Evolutionary conservation across 2,888 invertebrate genomes (phyloP).

Genomic region (Eristalis arbustorum): DNA sequence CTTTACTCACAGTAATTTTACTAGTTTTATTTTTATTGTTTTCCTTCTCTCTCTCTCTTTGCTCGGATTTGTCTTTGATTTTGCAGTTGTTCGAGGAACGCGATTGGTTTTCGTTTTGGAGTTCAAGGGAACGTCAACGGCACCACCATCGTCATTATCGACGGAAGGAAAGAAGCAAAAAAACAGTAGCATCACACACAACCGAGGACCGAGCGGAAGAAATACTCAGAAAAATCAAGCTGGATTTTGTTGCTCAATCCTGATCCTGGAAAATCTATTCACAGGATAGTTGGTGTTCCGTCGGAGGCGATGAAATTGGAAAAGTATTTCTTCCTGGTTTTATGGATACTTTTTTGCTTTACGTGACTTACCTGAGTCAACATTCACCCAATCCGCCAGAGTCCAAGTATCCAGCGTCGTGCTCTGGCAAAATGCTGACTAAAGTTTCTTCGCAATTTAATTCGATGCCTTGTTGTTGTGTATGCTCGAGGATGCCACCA

Average conservation of each 20-base stretch:
- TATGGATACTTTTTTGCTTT: conserved; percentile 9
- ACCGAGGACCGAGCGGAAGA: neutral
- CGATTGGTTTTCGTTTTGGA: conserved; percentile 11
- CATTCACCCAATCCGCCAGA: conserved; percentile 11
- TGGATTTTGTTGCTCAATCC: conserved; percentile 21
- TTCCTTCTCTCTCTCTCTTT: neutral
- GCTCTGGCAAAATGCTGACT: conserved; percentile 29
- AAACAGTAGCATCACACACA: neutral
- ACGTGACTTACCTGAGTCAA: conserved; percentile 9
- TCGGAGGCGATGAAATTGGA: conserved; percentile 2
- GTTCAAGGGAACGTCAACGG: conserved; percentile 4
- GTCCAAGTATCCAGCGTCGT: neutral
- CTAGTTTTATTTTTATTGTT: conserved; percentile 48
- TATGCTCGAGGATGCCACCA: neutral
- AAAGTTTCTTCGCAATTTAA: conserved; percentile 5
- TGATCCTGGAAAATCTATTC: conserved; percentile 16
- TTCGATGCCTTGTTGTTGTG: neutral
- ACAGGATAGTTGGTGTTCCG: neutral
- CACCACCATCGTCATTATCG: conserved; percentile 19
- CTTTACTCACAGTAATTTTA: conserved; percentile 46
- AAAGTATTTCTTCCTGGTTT: neutral
- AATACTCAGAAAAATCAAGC: neutral
- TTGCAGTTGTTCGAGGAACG: conserved; percentile 16
- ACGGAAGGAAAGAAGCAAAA: neutral
- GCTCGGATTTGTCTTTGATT: neutral